A percentile compares a stretch with the other conserved stretches of the same genome.
Evolutionary conservation across 2,888 invertebrate genomes (phyloP).

Genomic region (Dromius quadrimaculatus): DNA sequence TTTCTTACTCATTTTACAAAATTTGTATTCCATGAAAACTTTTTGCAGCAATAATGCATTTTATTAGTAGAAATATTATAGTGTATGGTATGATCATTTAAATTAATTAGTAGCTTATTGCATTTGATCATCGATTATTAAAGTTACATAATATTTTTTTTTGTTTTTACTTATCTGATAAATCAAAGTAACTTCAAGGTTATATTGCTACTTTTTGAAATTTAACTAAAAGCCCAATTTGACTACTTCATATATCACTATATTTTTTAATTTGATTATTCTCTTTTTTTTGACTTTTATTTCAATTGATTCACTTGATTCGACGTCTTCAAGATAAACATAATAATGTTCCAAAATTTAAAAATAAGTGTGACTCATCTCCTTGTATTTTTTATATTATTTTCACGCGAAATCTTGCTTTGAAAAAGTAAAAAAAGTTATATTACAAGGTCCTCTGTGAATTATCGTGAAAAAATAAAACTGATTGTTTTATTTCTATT

Average conservation of each 20-base stretch:
- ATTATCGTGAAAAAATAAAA: constrained; percentile 28
- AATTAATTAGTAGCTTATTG: constrained; percentile 16
- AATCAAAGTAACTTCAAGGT: constrained; percentile 5
- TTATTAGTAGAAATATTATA: constrained; percentile 8
- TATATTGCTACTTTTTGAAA: background rate
- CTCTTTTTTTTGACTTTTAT: no score
- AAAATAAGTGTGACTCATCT: constrained; percentile 44
- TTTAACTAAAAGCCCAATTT: background rate
- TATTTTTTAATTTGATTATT: no score
- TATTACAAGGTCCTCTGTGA: constrained; percentile 38
- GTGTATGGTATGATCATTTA: background rate
- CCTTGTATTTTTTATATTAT: constrained; percentile 31
- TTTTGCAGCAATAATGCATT: constrained; percentile 22
- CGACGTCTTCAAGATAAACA: no score
- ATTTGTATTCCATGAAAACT: background rate
- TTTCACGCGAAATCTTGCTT: constrained; percentile 29
- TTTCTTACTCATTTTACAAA: constrained; percentile 14
- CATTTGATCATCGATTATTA: constrained; percentile 8
- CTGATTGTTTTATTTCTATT: constrained; percentile 30
- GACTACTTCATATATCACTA: no score
- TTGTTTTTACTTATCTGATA: constrained; percentile 28
- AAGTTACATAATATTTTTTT: constrained; percentile 15
- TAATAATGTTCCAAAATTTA: constrained; percentile 12
- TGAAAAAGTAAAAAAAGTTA: constrained; percentile 44
- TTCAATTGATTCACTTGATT: no score